phyloP scores from a whole-genome alignment of 2,113 vertebrate genomes.

The Coryphaenoides rupestris region DNA sequence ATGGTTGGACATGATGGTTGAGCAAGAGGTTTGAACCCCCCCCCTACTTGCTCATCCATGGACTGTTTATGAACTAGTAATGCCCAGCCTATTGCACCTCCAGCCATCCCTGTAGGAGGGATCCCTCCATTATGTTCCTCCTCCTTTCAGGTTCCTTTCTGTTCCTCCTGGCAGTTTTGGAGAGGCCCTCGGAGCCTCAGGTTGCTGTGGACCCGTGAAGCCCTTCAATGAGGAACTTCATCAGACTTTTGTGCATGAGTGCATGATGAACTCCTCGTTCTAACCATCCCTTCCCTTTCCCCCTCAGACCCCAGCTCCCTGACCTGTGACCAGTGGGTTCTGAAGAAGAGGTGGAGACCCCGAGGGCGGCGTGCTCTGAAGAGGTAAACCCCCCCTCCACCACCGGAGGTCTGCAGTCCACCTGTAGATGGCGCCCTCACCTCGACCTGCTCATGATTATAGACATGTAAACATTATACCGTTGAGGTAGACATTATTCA shows the following conservation, averaged over 20 bases:
- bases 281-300: not conserved
- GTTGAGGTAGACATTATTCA: no score
- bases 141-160: no score
- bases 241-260: not conserved
- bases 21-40: not conserved
- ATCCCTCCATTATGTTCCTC: not conserved
- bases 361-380: not conserved
- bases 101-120: no score
- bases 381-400: constrained; percentile 38
- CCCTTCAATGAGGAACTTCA: no score
- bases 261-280: not conserved
- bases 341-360: constrained; percentile 44
- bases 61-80: not conserved
- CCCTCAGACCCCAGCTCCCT: constrained; percentile 56
- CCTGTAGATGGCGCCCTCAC: no score
- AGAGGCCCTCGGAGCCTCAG: no score
- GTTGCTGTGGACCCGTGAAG: no score
- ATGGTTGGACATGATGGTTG: no score
- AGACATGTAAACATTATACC: no score
- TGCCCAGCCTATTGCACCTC: not conserved
- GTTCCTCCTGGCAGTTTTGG: no score
- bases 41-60: not conserved
- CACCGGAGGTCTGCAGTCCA: not conserved
- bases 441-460: no score
- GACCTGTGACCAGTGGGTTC: constrained; percentile 65